Conservation (phyloP, 1,140 invertebrate genomes). For the Diplogasteroides magnus region DNA sequence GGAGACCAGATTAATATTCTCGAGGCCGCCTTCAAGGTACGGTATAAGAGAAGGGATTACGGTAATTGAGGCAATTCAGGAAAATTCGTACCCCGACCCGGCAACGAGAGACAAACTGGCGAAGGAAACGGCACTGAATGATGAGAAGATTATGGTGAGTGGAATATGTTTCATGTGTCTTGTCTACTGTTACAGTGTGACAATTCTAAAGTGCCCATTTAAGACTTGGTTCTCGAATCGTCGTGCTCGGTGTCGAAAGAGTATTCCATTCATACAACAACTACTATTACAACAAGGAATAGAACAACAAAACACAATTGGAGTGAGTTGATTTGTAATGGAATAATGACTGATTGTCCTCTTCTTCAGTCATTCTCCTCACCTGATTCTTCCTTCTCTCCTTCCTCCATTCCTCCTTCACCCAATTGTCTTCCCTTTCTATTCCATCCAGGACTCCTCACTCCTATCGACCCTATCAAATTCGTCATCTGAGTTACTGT, state of each 20-base stretch:
- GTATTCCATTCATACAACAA: slow-evolving; percentile 5
- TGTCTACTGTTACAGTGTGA: too few species aligned
- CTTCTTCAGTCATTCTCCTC: background rate
- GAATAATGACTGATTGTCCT: too few species aligned
- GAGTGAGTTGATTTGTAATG: too few species aligned
- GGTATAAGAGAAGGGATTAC: background rate
- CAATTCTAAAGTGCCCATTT: slow-evolving; percentile 14
- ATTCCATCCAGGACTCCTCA: too few species aligned
- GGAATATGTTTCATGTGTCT: too few species aligned
- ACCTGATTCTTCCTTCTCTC: background rate
- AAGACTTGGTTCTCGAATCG: slow-evolving; percentile 52
- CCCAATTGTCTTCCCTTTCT: background rate
- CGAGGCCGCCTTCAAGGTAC: slow-evolving; percentile 72
- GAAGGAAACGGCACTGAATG: slow-evolving; percentile 36
- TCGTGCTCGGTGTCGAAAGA: slow-evolving; percentile 43
- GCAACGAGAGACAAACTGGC: slow-evolving; percentile 37
- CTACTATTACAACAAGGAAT: too few species aligned
- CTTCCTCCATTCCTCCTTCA: background rate
- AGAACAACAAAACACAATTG: too few species aligned
- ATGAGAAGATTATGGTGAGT: slow-evolving; percentile 49
- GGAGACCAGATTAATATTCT: slow-evolving; percentile 97
- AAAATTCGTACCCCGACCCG: slow-evolving; percentile 56
- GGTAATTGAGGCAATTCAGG: background rate
- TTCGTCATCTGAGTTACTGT: background rate
- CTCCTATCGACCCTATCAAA: background rate